Evolutionary conservation across 1,140 invertebrate genomes (phyloP), one percentile per base, ranked within the genome.

Genomic region (Camponotus vicinus): DNA sequence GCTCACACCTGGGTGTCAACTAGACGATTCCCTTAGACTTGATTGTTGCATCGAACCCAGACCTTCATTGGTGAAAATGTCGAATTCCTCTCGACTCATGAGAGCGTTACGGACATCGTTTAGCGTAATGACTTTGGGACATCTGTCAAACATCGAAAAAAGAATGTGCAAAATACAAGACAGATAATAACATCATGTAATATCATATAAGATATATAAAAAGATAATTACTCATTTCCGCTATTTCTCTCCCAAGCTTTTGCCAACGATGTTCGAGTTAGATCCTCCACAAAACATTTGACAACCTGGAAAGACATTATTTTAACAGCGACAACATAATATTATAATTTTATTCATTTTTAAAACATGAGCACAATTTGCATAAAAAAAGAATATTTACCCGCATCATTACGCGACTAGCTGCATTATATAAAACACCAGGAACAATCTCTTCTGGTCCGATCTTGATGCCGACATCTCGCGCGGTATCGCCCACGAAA

Each of bases 51-150:
- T 83, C 2, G 93, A 91, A 45, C 94, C 94, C 37, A 95, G 75
- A 21, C 94, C 94, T 37, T 84, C 89, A 86, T 95, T 95, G 27
- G 94, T 95, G 67, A 95, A 94, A 64, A 95, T 89, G 55, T 95
- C 93, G 61, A 95, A 95, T 86, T 95, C 94, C 67, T 95, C 93
- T 13, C 93, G 92, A 76, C 59, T 92, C 2, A 82, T 66, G 13
- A 95, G 83, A 37, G 94, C 95, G 34, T 69, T 71, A 78, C 89
- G 91, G 9, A 95, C 92, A 69, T 95, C 94, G 52, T 93, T 90
- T 49, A 91, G 27, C 42, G 76, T 88, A 34, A 95, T 92, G 4
- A 78, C 42, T 34, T 90, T 85, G 34, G 91, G 90, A 84, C 61
- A 89, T 59, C 88, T 91, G 61, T 55, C 80, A 91, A 90, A 87